Base-by-base conservation (phyloP, 1,140 invertebrate genomes). In the Mactra quadrangularis region DNA sequence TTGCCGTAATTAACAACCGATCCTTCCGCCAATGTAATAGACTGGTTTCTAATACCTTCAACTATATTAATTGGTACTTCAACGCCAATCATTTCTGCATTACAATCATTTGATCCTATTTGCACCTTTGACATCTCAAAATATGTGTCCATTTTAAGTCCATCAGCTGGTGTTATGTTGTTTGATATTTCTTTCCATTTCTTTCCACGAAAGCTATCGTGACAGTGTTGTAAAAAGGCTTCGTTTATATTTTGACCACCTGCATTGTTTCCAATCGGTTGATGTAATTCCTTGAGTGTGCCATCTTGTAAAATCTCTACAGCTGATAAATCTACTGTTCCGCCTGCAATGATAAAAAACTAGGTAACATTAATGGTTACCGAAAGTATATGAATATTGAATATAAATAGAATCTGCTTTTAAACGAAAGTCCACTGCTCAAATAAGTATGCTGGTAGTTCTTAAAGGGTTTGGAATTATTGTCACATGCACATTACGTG, bases 181-280 rank as follows among this genome's bases (percentile, higher is more conserved):
- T 4, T 31, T 31, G 64, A 64, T 7, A 27, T 62, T 9, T 33
- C 31, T 47, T 25, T 57, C 75, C 75, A 66, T 15, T 29, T 35
- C 17, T 78, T 25, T 17, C 62, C 64, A 45, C 70, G 15, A 45
- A 79, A 79, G 29, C 27, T 47, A 3, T 79, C 77, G 17, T n/a
- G 9, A 29, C 62, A 70, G n/a, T 38, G n/a, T 35, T 79, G 77
- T 17, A 70, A 38, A 55, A 79, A 79, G 15, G 77, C 52, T 7
- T 79, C 64, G 41, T 79, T 79, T 35, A 79, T 66, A 25, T 59
- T 79, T 25, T 79, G 77, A 22, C 77, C 77, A 3, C 77, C 77
- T 17, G 45, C 62, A 11, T 22, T 19, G n/a, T 57, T 29, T 33
- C 76, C 76, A 2, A 27, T 11, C 17, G 47, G 52, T 13, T 31